Evolutionary conservation across 2,113 vertebrate genomes (phyloP).

Genomic region (Chionomys nivalis): DNA sequence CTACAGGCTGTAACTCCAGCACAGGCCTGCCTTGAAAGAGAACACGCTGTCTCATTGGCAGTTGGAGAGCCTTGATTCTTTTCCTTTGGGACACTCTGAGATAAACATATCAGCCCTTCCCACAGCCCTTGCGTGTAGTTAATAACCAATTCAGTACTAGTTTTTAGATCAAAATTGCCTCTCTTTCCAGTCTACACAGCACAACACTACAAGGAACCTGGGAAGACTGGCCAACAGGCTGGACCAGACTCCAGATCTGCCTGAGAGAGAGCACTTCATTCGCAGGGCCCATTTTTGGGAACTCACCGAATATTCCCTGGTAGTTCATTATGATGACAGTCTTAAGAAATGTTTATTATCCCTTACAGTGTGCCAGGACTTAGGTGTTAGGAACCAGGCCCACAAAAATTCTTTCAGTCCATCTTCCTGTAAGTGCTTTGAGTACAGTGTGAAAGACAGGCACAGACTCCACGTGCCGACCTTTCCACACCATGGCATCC

Average conservation of each 20-base stretch:
- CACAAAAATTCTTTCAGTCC: background rate
- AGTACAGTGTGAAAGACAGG: background rate
- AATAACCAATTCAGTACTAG: conserved; percentile 27
- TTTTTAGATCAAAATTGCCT: conserved; percentile 21
- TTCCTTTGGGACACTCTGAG: conserved; percentile 42
- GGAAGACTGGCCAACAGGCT: background rate
- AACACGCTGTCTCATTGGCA: background rate
- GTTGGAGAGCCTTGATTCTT: conserved; percentile 17
- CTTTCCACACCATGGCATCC: background rate
- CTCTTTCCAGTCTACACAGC: background rate
- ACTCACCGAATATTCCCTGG: background rate
- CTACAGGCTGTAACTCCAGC: background rate
- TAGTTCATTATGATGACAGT: background rate
- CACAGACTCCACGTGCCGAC: background rate
- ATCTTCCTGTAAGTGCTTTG: background rate
- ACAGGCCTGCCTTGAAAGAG: background rate
- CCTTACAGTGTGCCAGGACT: background rate
- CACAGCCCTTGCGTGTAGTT: conserved; percentile 45
- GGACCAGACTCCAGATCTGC: background rate
- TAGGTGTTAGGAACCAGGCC: background rate
- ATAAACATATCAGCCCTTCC: conserved; percentile 7
- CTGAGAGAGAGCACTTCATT: background rate
- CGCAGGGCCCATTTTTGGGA: background rate
- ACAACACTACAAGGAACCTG: background rate
- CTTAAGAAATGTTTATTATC: conserved; percentile 28